Evolutionary conservation across 2,888 invertebrate species (phyloP).

Genomic region (Caenorhabditis virilis): DNA sequence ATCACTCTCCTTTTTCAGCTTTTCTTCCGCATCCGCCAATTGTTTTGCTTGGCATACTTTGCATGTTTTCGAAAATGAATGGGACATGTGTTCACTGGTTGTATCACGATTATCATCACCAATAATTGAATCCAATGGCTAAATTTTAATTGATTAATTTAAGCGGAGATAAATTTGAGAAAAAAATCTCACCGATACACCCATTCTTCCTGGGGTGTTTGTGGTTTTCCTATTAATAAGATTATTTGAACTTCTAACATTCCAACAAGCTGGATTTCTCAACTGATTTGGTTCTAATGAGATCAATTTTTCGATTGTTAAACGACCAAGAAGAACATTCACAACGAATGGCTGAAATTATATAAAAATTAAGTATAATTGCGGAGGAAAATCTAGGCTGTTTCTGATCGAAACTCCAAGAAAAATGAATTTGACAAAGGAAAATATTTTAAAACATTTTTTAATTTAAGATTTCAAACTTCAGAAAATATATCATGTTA

Average conservation of each 20-base stretch:
- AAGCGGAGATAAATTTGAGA: not conserved
- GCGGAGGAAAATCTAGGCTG: too few relatives aligned
- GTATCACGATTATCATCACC: slow-evolving; percentile 38
- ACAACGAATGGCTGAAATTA: slow-evolving; percentile 10
- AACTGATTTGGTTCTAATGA: slow-evolving; percentile 15
- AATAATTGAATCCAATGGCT: slow-evolving; percentile 32
- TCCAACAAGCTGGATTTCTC: slow-evolving; percentile 18
- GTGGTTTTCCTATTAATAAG: not conserved
- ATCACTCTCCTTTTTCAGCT: slow-evolving; percentile 17
- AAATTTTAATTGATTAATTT: not conserved
- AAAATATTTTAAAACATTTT: too few relatives aligned
- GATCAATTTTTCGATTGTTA: slow-evolving; percentile 16
- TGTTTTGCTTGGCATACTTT: slow-evolving; percentile 20
- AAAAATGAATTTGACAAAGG: too few relatives aligned
- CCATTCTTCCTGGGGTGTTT: not conserved
- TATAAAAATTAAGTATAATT: too few relatives aligned
- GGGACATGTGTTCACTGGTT: slow-evolving; percentile 36
- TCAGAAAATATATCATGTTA: too few relatives aligned
- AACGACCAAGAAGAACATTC: slow-evolving; percentile 9
- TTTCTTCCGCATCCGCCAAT: slow-evolving; percentile 18
- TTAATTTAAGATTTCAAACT: too few relatives aligned
- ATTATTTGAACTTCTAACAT: not conserved
- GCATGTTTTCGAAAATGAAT: slow-evolving; percentile 29
- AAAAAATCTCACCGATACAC: not conserved
- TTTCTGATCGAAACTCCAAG: too few relatives aligned